Conservation (phyloP, 2,797 vertebrate genomes). For the Chiloscyllium punctatum region DNA sequence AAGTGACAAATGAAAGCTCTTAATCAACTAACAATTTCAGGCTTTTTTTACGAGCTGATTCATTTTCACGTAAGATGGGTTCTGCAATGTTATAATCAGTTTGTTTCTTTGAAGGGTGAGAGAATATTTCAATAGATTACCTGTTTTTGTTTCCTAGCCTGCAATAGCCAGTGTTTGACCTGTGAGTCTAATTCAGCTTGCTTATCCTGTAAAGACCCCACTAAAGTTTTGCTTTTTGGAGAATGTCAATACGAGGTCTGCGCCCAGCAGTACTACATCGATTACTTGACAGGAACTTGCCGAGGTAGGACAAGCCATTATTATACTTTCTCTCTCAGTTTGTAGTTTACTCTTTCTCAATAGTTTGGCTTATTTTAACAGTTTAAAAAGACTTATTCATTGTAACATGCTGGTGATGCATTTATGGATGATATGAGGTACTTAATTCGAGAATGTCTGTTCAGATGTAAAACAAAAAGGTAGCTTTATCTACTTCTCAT, state of each 20-base stretch:
- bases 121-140: neutral
- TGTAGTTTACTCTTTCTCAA: constrained; percentile 29
- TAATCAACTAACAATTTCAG: neutral
- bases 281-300: constrained; percentile 69
- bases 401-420: neutral
- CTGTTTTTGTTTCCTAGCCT: constrained; percentile 59
- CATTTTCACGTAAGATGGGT: neutral
- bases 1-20: neutral
- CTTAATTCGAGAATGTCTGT: neutral
- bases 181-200: constrained; percentile 67
- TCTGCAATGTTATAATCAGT: neutral
- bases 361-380: constrained; percentile 39
- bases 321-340: constrained; percentile 2
- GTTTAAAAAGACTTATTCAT: neutral
- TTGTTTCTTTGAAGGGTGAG: neutral
- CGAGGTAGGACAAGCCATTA: constrained; percentile 62
- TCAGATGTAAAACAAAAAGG: neutral
- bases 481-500: too few relatives aligned
- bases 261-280: constrained; percentile 86
- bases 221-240: constrained; percentile 81
- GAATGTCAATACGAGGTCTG: constrained; percentile 85
- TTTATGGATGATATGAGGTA: neutral
- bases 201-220: constrained; percentile 72
- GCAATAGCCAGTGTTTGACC: constrained; percentile 67
- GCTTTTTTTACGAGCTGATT: neutral